phyloP scores from a whole-genome alignment of 2,888 invertebrate species.

The Rhagonycha lutea region DNA sequence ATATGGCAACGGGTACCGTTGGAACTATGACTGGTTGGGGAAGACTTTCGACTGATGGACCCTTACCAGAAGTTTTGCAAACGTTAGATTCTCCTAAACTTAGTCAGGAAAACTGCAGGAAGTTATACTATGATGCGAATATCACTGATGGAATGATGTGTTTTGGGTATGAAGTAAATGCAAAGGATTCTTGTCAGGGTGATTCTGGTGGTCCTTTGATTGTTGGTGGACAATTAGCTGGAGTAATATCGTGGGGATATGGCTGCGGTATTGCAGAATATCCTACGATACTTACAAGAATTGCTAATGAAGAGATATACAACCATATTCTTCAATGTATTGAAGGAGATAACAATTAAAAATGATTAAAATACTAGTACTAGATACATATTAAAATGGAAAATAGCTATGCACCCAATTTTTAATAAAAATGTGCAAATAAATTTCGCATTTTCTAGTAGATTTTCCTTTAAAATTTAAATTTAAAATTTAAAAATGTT shows the following conservation, averaged over 20 bases:
- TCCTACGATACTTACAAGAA: slow-evolving; percentile 1
- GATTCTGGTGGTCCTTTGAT: slow-evolving; percentile 17
- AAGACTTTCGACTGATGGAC: background rate
- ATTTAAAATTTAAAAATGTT: no score
- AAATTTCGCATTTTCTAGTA: no score
- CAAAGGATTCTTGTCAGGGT: slow-evolving; percentile 7
- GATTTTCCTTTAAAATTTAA: no score
- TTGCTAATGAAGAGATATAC: background rate
- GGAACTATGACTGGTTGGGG: background rate
- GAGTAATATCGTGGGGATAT: slow-evolving; percentile 9
- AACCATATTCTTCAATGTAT: background rate
- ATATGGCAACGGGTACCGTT: background rate
- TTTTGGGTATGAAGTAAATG: background rate
- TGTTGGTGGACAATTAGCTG: background rate
- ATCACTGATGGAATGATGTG: slow-evolving; percentile 6
- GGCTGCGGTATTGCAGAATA: background rate
- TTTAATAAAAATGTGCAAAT: no score
- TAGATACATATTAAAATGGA: no score
- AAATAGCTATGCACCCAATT: no score
- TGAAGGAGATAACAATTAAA: background rate
- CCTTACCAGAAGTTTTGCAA: background rate
- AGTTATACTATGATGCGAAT: background rate
- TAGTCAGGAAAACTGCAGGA: background rate
- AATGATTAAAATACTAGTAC: no score
- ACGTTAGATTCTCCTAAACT: background rate